Conservation (phyloP, 2,888 invertebrate species). For the Cosmorhoe ocellata region DNA sequence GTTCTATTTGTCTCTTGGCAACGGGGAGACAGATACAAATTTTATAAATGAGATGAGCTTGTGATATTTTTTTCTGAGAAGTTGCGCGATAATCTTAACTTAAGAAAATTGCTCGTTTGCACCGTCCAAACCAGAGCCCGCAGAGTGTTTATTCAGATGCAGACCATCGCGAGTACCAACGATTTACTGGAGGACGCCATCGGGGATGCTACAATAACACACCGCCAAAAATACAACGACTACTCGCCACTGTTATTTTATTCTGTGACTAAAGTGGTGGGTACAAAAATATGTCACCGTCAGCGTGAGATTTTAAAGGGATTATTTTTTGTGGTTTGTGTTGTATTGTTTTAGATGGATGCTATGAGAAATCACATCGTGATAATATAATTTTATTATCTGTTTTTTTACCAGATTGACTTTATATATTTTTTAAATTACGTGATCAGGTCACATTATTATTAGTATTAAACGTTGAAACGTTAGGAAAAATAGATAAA, state of each 20-base stretch:
- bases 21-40: no score
- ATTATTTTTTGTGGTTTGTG: conserved; percentile 22
- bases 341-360: conserved; percentile 9
- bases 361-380: conserved; percentile 9
- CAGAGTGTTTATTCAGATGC: conserved; percentile 79
- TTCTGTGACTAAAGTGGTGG: conserved; percentile 24
- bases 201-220: conserved; percentile 77
- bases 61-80: no score
- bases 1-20: no score
- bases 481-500: no score
- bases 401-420: no score
- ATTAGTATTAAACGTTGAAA: no score
- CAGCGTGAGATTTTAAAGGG: conserved; percentile 33
- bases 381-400: no score
- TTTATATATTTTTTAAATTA: no score
- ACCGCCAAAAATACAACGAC: conserved; percentile 66
- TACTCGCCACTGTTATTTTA: conserved; percentile 6
- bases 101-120: conserved; percentile 21
- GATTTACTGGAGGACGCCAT: conserved; percentile 75
- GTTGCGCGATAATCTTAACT: no score
- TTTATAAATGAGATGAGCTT: no score
- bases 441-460: no score
- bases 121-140: conserved; percentile 47
- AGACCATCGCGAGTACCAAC: conserved; percentile 69
- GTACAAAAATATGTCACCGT: conserved; percentile 31